These are phyloP conservation scores for Enteromius anoplus DNA, from an alignment of 2,797 vertebrate genomes.

Conservation along the genomic window DNA sequence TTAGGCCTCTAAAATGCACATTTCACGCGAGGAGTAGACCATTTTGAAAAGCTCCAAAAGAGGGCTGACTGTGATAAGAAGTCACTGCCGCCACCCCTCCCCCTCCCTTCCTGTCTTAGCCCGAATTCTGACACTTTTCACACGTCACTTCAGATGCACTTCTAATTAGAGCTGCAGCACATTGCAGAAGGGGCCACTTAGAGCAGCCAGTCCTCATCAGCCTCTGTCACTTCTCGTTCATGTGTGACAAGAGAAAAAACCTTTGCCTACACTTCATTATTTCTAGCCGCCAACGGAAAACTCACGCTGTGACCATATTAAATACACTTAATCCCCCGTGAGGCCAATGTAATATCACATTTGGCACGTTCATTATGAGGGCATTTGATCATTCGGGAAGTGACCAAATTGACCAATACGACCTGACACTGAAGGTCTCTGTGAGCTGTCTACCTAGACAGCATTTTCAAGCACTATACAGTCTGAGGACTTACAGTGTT, in stretches of 20 bases:
- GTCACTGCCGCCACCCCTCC: slow-evolving; percentile 12
- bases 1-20: not conserved
- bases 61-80: slow-evolving; percentile 17
- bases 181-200: slow-evolving; percentile 38
- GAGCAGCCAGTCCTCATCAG: slow-evolving; percentile 45
- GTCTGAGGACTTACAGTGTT: not conserved
- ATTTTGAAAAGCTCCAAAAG: slow-evolving; percentile 19
- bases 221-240: slow-evolving; percentile 40
- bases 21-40: not conserved
- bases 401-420: not conserved
- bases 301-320: slow-evolving; percentile 4
- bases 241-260: slow-evolving; percentile 43
- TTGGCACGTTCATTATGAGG: slow-evolving; percentile 13
- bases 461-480: not conserved
- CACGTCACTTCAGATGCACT: slow-evolving; percentile 46
- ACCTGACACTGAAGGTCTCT: not conserved
- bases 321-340: not conserved
- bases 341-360: slow-evolving; percentile 9
- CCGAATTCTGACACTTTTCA: slow-evolving; percentile 60
- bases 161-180: slow-evolving; percentile 57
- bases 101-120: slow-evolving; percentile 42
- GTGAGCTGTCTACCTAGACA: not conserved
- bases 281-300: slow-evolving; percentile 33
- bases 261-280: slow-evolving; percentile 39
- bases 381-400: slow-evolving; percentile 1